Evolutionary conservation across 2,113 vertebrate species (phyloP).

Genomic region (Chinchilla lanigera): DNA sequence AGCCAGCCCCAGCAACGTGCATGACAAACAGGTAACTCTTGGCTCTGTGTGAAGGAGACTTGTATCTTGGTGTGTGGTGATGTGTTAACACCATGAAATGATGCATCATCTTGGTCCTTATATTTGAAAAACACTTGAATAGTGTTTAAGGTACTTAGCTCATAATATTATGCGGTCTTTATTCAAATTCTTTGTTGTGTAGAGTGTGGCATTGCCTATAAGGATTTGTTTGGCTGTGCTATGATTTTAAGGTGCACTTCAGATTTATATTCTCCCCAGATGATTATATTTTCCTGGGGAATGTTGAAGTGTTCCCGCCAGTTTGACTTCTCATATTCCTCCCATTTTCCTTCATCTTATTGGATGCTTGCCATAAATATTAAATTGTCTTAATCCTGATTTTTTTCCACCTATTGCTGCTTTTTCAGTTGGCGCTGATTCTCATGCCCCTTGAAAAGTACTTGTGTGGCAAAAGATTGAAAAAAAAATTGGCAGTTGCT

Average conservation of each 20-base stretch:
- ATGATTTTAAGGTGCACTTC: conserved; percentile 47
- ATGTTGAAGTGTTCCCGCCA: conserved; percentile 59
- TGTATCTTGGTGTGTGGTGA: conserved; percentile 44
- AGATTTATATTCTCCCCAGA: conserved; percentile 62
- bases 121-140: conserved; percentile 14
- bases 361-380: conserved; percentile 71
- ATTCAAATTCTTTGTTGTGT: conserved; percentile 15
- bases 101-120: background rate
- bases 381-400: conserved; percentile 81
- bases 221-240: background rate
- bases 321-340: conserved; percentile 69
- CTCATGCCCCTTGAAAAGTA: conserved; percentile 82
- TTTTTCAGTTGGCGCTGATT: conserved; percentile 83
- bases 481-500: conserved; percentile 84
- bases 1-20: conserved; percentile 69
- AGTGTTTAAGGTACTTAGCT: conserved; percentile 8
- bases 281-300: conserved; percentile 65
- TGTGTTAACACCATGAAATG: background rate
- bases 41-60: conserved; percentile 60
- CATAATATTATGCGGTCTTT: background rate
- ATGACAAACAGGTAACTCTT: conserved; percentile 49
- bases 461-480: conserved; percentile 85
- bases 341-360: conserved; percentile 71
- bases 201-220: background rate
- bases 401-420: conserved; percentile 82